Evolutionary conservation across 2,888 invertebrate species (phyloP).

Genomic region (Phortica magna): DNA sequence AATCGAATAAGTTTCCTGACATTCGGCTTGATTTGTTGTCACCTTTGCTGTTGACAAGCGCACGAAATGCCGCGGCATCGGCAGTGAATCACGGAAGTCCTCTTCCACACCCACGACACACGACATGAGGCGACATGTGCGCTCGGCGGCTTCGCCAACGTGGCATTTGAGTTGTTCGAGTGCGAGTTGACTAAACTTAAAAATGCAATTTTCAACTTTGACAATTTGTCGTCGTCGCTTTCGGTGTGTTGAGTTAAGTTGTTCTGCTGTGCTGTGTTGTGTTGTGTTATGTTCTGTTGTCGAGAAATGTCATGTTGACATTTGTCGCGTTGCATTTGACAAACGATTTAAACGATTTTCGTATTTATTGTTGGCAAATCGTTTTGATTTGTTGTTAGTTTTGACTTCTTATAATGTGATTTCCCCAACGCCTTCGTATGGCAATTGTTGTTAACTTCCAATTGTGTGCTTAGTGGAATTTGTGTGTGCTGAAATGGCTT

Average conservation of each 20-base stretch:
- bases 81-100: neutral
- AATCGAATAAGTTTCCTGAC: slow-evolving; percentile 8
- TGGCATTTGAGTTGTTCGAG: too few species aligned
- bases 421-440: neutral
- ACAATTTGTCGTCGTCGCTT: neutral
- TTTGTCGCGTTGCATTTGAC: slow-evolving; percentile 7
- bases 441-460: neutral
- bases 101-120: neutral
- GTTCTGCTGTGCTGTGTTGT: neutral
- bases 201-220: slow-evolving; percentile 25
- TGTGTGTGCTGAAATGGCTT: neutral
- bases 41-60: neutral
- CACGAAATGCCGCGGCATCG: neutral
- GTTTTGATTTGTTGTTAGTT: slow-evolving; percentile 7
- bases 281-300: neutral
- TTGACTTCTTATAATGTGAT: neutral
- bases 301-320: neutral
- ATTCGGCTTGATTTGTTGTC: neutral
- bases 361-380: slow-evolving; percentile 5
- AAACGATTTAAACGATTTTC: slow-evolving; percentile 19
- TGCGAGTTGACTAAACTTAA: neutral
- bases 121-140: neutral
- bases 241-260: neutral
- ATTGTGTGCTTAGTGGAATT: neutral
- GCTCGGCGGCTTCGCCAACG: too few species aligned